Conservation (phyloP, 2,888 invertebrate species). For the Odontomyia ornata region DNA sequence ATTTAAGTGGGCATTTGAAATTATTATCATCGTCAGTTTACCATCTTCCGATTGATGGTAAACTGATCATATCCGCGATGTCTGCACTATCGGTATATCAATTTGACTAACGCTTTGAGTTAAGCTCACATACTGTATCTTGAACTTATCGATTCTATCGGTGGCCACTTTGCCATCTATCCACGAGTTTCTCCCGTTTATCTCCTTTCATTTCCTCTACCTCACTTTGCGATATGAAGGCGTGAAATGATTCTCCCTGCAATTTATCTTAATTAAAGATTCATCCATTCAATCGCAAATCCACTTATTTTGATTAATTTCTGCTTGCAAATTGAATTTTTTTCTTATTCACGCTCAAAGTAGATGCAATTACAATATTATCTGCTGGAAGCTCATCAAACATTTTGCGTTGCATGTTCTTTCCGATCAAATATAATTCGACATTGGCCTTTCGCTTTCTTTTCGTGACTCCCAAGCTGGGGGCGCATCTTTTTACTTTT, state of each 20-base stretch:
- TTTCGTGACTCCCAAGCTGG: background rate
- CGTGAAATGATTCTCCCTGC: background rate
- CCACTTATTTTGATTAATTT: too few species aligned
- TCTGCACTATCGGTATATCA: background rate
- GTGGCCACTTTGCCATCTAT: too few species aligned
- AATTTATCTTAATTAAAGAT: background rate
- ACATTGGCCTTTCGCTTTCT: conserved; percentile 6
- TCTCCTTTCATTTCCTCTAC: too few species aligned
- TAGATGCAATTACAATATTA: too few species aligned
- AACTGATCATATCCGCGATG: background rate
- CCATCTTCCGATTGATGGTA: background rate
- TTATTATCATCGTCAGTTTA: background rate
- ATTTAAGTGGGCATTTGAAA: conserved; percentile 14
- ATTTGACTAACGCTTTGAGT: background rate
- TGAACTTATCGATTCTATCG: background rate
- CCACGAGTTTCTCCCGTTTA: too few species aligned
- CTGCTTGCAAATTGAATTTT: too few species aligned
- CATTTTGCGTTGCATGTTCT: background rate
- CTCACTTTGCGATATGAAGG: too few species aligned
- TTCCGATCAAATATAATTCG: background rate
- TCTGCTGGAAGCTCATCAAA: background rate
- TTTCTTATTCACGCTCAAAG: too few species aligned
- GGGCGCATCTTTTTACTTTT: background rate
- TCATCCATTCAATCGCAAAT: background rate
- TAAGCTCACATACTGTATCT: background rate